Evolutionary conservation across 2,797 vertebrate genomes (phyloP), one percentile per base, ranked within the genome.

Genomic region (Pangasius mekongensis): DNA sequence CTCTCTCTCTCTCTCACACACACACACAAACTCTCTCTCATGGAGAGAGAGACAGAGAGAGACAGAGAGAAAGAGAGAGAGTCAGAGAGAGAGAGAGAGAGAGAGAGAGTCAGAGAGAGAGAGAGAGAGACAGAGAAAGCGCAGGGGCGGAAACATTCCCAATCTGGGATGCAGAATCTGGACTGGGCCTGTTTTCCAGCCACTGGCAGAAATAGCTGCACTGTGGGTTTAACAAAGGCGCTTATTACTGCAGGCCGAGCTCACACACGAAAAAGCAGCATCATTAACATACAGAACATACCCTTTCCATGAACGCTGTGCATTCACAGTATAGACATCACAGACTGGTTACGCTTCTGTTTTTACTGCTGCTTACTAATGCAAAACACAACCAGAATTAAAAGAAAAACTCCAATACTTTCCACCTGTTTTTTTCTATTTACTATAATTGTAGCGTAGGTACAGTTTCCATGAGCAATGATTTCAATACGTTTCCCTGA

Each of bases 161-260:
- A 91, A 92, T 94, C 94, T 92, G 92, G 93, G 93, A 94, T 90
- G 92, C 94, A 92, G 94, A 95, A 95, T 95, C 95, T 93, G 92
- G 93, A 95, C 94, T 95, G 94, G 91, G 94, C 88, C 93, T 94
- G 94, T 95, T 96, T 95, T 91, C 95, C 94, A 93, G 94, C 93
- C 33, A 69, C 87, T 93, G 93, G 92, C 94, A 95, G 94, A 95
- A 95, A 96, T 95, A 96, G 94, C 92, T 89, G 56, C 71, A 91
- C 94, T 95, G 95, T 93, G 95, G 95, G 91, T 96, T 95, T 95
- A 95, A 95, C 95, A 95, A 96, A 96, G 94, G 94, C 93, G 76
- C 84, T 95, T 92, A 96, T 96, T 96, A 95, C 93, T 91, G 62
- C 85, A 84, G 89, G 77, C 84, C 67, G n/a, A 82, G 69, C 86